These are phyloP conservation scores for Chionomys nivalis DNA, from an alignment of 2,113 vertebrate species.

Conservation along the genomic window DNA sequence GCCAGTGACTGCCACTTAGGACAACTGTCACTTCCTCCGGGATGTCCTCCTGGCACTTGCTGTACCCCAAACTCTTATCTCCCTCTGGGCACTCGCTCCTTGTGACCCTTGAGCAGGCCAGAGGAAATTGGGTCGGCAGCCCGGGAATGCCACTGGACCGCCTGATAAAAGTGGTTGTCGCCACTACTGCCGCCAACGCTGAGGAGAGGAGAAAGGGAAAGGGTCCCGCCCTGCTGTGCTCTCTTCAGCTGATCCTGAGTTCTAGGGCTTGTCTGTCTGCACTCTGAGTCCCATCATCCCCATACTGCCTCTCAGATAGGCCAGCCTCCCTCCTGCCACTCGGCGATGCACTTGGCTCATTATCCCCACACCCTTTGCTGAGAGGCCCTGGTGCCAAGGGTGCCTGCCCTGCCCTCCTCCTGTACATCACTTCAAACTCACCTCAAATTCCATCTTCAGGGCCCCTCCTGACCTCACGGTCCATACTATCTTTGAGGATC, in stretches of 20 bases:
- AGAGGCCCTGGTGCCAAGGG: not conserved
- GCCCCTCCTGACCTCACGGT: not conserved
- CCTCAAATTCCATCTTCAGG: fast-evolving
- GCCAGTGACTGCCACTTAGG: not conserved
- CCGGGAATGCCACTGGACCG: not conserved
- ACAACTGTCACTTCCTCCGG: not conserved
- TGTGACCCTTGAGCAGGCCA: too few species aligned
- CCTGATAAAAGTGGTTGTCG: not conserved
- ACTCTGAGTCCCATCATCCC: not conserved
- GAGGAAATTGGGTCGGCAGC: fast-evolving
- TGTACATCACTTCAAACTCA: not conserved
- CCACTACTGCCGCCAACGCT: not conserved
- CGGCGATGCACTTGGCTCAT: not conserved
- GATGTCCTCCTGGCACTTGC: not conserved
- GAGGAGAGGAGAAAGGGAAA: not conserved
- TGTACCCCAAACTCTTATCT: not conserved
- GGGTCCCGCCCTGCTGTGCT: not conserved
- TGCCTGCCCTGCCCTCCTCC: not conserved
- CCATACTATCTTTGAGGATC: not conserved
- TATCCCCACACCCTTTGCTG: not conserved
- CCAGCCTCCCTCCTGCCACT: not conserved
- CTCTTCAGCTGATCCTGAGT: not conserved
- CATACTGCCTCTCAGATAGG: not conserved
- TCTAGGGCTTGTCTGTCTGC: not conserved
- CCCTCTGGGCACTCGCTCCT: not conserved